Evolutionary conservation across 2,113 vertebrate species (phyloP).

Genomic region (Echinops telfairi): DNA sequence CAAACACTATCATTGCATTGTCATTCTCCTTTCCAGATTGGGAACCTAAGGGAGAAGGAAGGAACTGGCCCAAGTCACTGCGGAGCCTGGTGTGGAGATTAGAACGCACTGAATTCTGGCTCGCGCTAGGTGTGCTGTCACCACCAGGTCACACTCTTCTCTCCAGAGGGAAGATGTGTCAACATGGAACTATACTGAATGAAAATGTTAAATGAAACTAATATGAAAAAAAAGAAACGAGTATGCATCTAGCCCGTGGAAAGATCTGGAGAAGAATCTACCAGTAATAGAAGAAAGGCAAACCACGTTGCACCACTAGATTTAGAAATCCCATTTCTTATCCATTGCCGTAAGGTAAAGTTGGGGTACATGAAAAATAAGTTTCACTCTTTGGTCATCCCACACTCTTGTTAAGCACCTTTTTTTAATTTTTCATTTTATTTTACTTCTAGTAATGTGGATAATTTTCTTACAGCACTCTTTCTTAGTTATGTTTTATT

Average conservation of each 20-base stretch:
- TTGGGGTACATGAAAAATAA: not conserved
- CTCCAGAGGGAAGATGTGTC: constrained; percentile 24
- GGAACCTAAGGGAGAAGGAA: constrained; percentile 40
- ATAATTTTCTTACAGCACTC: not conserved
- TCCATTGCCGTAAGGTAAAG: not conserved
- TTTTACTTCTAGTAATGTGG: constrained; percentile 21
- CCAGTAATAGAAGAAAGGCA: not conserved
- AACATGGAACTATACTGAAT: constrained; percentile 38
- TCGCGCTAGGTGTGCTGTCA: constrained; percentile 45
- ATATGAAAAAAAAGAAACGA: too few species aligned
- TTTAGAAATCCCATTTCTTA: constrained; percentile 13
- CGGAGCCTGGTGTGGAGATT: constrained; percentile 56
- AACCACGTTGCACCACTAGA: not conserved
- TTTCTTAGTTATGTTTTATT: constrained; percentile 40
- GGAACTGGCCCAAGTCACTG: constrained; percentile 56
- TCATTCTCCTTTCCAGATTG: constrained; percentile 54
- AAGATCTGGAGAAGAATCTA: constrained; percentile 36
- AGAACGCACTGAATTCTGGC: constrained; percentile 54
- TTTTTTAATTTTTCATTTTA: not conserved
- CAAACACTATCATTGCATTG: constrained; percentile 43
- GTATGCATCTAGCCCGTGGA: not conserved
- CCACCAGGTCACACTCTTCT: constrained; percentile 55
- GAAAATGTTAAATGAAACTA: constrained; percentile 12
- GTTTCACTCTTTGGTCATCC: not conserved
- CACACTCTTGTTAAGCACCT: not conserved